Base-by-base conservation (phyloP, 2,797 vertebrate species). In the Menidia menidia region DNA sequence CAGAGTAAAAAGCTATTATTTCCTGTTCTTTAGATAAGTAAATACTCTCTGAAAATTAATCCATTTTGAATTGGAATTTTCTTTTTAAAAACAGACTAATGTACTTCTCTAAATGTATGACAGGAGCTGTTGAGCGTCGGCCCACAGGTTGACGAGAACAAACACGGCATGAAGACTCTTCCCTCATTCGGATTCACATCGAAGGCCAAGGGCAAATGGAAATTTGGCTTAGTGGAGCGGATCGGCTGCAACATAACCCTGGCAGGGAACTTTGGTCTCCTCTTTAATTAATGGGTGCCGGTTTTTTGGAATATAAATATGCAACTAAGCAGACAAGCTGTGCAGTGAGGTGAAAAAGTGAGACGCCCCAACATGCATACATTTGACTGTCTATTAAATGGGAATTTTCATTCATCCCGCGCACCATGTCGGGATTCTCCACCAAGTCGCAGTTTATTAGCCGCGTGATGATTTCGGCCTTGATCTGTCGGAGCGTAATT, bases 81-180 rank as follows among this genome's bases (percentile, higher is more conserved):
- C 25, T 25, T 25, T 25, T 25, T 68, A 80, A 51, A 74, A 70
- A 69, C 5, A 18, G 30, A 39, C 35, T 39, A 39, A 7, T 39
- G 10, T 39, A 39, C 35, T 39, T 39, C 9, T 92, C 90, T 88
- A 93, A 93, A 92, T 90, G 77, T 90, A 84, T 89, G 86, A 87
- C 80, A 73, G 81, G 4, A 30, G 73, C 48, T 64, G 69, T 86
- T 85, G 82, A 86, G 72, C 56, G 63, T 84, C 82, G 82, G 88
- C 88, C 84, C 85, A 88, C 88, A 90, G 88, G 89, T 88, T 92
- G 92, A 92, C 91, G 91, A 84, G 84, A 92, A 92, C 90, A 91
- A 91, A 89, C 72, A 73, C 43, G 74, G 75, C 85, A 92, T 91
- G 86, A 84, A 90, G 88, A 92, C 91, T 87, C 65, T 64, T 25